phyloP scores from a whole-genome alignment of 2,113 vertebrate species.

The Pundamilia nyererei region DNA sequence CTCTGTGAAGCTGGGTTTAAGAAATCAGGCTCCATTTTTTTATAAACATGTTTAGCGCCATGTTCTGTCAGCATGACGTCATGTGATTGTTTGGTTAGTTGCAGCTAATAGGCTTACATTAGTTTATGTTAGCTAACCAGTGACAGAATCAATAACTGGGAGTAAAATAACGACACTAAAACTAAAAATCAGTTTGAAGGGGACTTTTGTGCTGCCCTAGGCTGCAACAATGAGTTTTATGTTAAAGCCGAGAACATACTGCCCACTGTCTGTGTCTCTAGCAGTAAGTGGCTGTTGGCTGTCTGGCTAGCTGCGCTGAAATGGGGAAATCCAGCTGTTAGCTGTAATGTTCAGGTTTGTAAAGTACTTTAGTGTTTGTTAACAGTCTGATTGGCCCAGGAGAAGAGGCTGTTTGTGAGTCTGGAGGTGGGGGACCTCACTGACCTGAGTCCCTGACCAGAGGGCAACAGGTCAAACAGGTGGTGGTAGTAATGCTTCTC shows the following conservation, averaged over 20 bases:
- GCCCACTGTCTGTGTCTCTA: background rate
- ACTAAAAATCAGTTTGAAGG: background rate
- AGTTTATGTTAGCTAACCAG: background rate
- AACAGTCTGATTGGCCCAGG: background rate
- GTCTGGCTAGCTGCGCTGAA: background rate
- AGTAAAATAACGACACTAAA: background rate
- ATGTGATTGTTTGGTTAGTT: background rate
- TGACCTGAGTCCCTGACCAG: background rate
- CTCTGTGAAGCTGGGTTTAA: background rate
- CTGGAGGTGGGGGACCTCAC: background rate
- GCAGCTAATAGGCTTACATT: background rate
- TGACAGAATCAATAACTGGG: background rate
- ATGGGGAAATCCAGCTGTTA: background rate
- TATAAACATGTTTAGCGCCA: background rate
- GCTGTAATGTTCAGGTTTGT: background rate
- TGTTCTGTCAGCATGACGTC: too few species aligned
- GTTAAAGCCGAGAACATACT: background rate
- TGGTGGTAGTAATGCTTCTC: background rate
- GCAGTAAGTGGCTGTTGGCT: background rate
- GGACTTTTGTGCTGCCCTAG: background rate
- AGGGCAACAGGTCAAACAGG: background rate
- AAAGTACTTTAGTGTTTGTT: background rate
- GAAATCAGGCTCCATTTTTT: background rate
- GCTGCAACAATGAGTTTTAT: background rate
- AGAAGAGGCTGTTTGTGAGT: background rate